Evolutionary conservation across 2,888 invertebrate genomes (phyloP), one percentile per base, ranked within the genome.

Genomic region (Pseudoips prasinana): DNA sequence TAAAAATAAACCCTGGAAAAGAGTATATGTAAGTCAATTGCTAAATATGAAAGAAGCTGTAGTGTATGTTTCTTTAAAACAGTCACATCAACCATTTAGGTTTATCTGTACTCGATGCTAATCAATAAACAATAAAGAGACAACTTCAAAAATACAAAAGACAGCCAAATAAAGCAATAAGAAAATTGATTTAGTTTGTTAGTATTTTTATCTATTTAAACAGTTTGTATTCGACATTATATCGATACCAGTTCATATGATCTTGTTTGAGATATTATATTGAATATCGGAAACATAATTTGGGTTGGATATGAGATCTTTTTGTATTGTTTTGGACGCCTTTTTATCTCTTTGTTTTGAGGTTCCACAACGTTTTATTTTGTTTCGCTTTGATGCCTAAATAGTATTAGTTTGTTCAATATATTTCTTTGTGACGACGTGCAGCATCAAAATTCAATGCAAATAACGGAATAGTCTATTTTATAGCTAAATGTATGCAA

Each of bases 221-320:
- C n/a, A n/a, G n/a, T n/a, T n/a, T n/a, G n/a, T n/a, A n/a, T n/a
- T n/a, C n/a, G n/a, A n/a, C n/a, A 20, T 20, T 7, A 65, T 70
- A 70, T 71, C 65, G 62, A 64, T 66, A 64, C 53, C 58, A 67
- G 63, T 63, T 66, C 66, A 64, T 71, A 64, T 70, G 68, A 78
- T 77, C 71, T 61, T 66, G 66, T 81, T 80, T 79, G 77, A 76
- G 62, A 61, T 63, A 65, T 74, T 77, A 79, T 83, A 83, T 85
- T 83, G 72, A 83, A 85, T 84, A 82, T 78, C 65, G 41, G 74
- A 73, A 81, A 78, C 73, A 76, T 76, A n/a, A 81, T 82, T 79
- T 76, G 70, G 70, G 71, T 62, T 61, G 68, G 73, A 76, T 79
- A 83, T 78, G 71, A 76, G 76, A 80, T 82, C 67, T 67, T 41